Base-by-base conservation (phyloP, 2,113 vertebrate genomes). In the Aramus guarauna region DNA sequence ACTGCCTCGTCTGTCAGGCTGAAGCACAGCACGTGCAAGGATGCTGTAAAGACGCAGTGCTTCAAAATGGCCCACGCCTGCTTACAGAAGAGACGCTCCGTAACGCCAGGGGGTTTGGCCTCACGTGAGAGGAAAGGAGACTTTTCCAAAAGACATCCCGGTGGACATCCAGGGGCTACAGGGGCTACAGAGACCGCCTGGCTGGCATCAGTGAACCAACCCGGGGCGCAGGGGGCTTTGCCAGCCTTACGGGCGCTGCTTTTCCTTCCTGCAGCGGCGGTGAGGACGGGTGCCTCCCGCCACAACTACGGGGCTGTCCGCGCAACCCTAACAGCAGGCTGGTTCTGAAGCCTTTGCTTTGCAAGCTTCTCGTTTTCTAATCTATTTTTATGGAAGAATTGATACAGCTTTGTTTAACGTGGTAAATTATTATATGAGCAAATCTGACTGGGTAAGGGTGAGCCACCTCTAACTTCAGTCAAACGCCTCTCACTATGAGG, bases 271-370 rank as follows among this genome's bases (percentile, higher is more conserved):
- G 45, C 59, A 48, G 21, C 15, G 34, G 11, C 3, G 6, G 27
- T 19, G 50, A 52, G 59, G 32, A 41, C 0, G 18, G 47, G 59
- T 8, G 34, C 60, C 60, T 13, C 11, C 7, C 27, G 39, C 18
- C 45, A 21, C 45, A 20, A 1, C 63, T 15, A 3, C 1, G 2
- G 16, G 68, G 29, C 34, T 66, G 37, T 13, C 45, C 23, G 2
- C 1, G 9, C 39, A 37, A 20, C 36, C 23, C 20, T 15, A 34
- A 15, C 4, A 2, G 22, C 8, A 15, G 1, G 18, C 36, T 45
- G 36, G 15, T 36, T 23, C 10, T 24, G 10, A 20, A n/a, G 5
- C 11, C 37, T 62, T 12, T 23, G 34, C 41, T 76, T 32, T 19
- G 39, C 32, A 58, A 67, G 16, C 47, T 36, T 53, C 45, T 18